A percentile compares a stretch with the other conserved stretches of the same genome.
phyloP scores from a whole-genome alignment of 2,797 vertebrate species.

The Thamnophis elegans region DNA sequence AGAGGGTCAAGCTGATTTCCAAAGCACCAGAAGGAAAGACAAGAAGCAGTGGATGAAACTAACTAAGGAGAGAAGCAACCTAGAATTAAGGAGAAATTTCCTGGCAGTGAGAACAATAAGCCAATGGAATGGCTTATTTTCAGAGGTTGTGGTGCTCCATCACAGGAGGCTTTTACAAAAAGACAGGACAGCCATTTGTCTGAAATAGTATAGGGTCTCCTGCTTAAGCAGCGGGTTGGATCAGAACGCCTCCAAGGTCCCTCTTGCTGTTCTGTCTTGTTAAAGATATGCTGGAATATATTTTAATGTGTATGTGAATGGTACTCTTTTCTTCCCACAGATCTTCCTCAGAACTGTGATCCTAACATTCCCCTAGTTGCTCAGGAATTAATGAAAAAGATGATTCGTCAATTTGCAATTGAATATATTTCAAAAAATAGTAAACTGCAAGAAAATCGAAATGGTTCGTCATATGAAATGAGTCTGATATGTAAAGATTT shows the following conservation, averaged over 20 bases:
- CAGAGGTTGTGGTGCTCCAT: not conserved
- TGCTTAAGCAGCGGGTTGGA: not conserved
- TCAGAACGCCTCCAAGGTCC: not conserved
- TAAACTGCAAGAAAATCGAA: constrained; percentile 84
- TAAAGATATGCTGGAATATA: not conserved
- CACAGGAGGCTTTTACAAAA: not conserved
- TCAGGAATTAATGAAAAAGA: constrained; percentile 99
- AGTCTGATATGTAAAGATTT: constrained; percentile 80
- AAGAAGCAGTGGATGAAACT: not conserved
- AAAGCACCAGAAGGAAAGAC: not conserved
- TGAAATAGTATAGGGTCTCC: not conserved
- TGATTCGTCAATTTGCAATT: constrained; percentile 97
- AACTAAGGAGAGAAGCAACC: not conserved
- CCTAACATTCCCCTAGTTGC: constrained; percentile 95
- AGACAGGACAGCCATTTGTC: not conserved
- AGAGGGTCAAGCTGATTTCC: too few species aligned
- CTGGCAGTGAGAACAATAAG: not conserved
- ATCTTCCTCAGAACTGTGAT: constrained; percentile 92
- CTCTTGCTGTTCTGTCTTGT: not conserved
- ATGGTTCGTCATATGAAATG: constrained; percentile 78
- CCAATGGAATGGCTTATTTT: not conserved
- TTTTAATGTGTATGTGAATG: constrained; percentile 58
- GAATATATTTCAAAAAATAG: constrained; percentile 96
- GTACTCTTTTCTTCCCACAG: constrained; percentile 70
- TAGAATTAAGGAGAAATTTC: not conserved